These are phyloP conservation scores for Thera britannica DNA, from an alignment of 2,888 invertebrate species.

Conservation along the genomic window DNA sequence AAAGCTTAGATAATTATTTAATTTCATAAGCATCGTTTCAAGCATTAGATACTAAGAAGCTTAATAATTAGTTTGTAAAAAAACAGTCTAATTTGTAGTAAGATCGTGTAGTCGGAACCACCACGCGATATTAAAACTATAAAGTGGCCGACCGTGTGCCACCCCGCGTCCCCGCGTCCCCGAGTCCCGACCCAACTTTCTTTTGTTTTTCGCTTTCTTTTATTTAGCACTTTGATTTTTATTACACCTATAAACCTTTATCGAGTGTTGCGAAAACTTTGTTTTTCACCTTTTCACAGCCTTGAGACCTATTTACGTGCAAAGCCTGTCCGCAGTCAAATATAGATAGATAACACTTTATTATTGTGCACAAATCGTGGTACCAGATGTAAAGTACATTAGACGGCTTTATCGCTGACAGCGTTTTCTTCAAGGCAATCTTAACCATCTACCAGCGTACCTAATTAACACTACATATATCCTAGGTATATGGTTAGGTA, in stretches of 20 bases:
- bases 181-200: conserved; percentile 49
- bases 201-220: conserved; percentile 61
- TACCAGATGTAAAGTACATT: too few relatives aligned
- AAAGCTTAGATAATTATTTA: too few relatives aligned
- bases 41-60: too few relatives aligned
- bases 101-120: conserved; percentile 67
- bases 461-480: too few relatives aligned
- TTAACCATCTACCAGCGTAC: too few relatives aligned
- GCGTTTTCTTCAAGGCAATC: too few relatives aligned
- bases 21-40: too few relatives aligned
- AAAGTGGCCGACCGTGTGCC: conserved; percentile 75
- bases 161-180: conserved; percentile 43
- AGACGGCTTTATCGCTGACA: too few relatives aligned
- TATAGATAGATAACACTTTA: neutral
- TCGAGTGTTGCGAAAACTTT: conserved; percentile 52
- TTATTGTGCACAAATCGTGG: too few relatives aligned
- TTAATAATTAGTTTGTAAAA: neutral
- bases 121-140: conserved; percentile 82
- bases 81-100: conserved; percentile 66
- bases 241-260: conserved; percentile 55
- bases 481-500: too few relatives aligned
- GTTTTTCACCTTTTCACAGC: conserved; percentile 40
- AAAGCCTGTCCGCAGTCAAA: neutral
- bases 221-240: conserved; percentile 61
- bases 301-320: conserved; percentile 38